These are phyloP conservation scores for Ptilorrhoa leucosticta DNA, from an alignment of 2,113 vertebrate genomes.

Conservation along the genomic window DNA sequence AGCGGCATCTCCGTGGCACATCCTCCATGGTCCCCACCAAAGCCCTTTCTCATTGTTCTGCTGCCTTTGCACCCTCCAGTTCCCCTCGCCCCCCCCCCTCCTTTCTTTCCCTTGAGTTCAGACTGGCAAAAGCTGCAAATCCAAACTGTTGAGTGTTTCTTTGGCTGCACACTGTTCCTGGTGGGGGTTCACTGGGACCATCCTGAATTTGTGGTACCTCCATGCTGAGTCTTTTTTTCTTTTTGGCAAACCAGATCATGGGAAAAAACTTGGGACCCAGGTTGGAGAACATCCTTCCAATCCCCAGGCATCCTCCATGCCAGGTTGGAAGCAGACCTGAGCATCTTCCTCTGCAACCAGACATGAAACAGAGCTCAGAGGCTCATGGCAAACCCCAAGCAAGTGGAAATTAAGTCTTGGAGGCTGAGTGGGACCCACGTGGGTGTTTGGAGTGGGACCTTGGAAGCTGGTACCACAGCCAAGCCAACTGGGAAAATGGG, in stretches of 20 bases:
- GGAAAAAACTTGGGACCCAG: rapidly evolving
- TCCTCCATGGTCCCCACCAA: neutral
- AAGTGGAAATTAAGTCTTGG: neutral
- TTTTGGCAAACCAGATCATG: neutral
- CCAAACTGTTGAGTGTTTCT: neutral
- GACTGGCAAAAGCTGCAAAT: neutral
- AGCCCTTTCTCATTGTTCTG: neutral
- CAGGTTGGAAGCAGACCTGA: neutral
- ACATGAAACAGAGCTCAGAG: neutral
- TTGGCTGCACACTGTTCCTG: neutral
- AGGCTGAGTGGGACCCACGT: rapidly evolving
- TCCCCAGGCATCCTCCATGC: rapidly evolving
- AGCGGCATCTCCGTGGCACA: rapidly evolving
- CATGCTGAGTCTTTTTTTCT: neutral
- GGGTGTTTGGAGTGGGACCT: neutral
- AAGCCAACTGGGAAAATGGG: neutral
- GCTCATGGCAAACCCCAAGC: neutral
- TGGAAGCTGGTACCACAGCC: neutral
- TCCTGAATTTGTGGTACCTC: neutral
- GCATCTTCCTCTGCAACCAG: neutral
- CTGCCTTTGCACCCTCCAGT: neutral
- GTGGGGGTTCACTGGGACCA: rapidly evolving
- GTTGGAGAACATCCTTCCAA: neutral
- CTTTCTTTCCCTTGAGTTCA: neutral
- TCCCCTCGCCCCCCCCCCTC: rapidly evolving